A percentile compares a stretch with the other conserved stretches of the same genome.
phyloP scores from a whole-genome alignment of 2,888 invertebrate genomes.

The Erebia palarica region DNA sequence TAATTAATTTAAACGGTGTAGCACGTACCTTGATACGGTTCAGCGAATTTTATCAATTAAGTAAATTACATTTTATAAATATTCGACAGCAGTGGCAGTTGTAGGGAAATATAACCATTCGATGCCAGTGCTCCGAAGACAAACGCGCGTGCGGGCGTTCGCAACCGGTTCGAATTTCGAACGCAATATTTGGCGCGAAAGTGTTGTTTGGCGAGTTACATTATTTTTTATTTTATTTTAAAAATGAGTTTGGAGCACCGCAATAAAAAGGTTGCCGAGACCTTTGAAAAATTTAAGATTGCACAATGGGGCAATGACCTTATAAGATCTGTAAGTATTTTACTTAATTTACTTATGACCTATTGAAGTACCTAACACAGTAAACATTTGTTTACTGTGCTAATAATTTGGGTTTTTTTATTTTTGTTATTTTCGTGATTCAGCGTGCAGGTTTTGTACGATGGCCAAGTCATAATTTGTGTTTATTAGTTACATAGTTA shows the following conservation, averaged over 20 bases:
- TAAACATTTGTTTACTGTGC: too few species aligned
- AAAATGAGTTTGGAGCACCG: conserved; percentile 75
- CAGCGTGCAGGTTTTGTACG: not conserved
- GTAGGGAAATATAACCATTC: conserved; percentile 39
- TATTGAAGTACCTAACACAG: too few species aligned
- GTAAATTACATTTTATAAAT: conserved; percentile 30
- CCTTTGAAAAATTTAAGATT: conserved; percentile 74
- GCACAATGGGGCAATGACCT: conserved; percentile 67
- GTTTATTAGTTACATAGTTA: conserved; percentile 9
- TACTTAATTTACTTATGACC: too few species aligned
- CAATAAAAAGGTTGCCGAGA: conserved; percentile 72
- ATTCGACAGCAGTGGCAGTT: conserved; percentile 49
- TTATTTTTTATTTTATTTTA: conserved; percentile 40
- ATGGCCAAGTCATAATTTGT: not conserved
- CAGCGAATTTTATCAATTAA: conserved; percentile 40
- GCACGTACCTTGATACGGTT: conserved; percentile 26
- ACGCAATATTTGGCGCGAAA: conserved; percentile 66
- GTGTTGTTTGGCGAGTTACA: conserved; percentile 42
- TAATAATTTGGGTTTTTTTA: conserved; percentile 22
- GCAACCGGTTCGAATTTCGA: conserved; percentile 51
- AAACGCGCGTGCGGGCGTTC: conserved; percentile 62
- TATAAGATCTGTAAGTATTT: conserved; percentile 59
- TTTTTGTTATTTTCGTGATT: conserved; percentile 14
- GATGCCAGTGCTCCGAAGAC: conserved; percentile 58
- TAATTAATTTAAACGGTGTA: conserved; percentile 17